Conservation (phyloP, 2,888 invertebrate genomes). For the Leptura quadrifasciata region DNA sequence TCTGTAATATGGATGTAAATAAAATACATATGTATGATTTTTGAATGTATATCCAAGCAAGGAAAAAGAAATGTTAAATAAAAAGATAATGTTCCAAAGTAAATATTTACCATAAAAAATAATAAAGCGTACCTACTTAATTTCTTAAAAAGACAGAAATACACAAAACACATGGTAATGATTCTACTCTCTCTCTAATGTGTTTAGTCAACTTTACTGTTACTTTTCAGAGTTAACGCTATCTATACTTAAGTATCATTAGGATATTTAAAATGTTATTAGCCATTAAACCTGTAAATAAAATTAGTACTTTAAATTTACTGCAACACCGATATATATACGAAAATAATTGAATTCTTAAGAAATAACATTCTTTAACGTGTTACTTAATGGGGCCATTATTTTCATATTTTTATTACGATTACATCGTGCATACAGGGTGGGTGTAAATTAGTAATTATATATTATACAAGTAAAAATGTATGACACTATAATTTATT, state of each 20-base stretch:
- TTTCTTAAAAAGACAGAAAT: background rate
- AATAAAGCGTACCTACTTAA: too few relatives aligned
- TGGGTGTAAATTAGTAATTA: too few relatives aligned
- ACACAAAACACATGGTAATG: background rate
- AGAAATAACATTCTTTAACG: background rate
- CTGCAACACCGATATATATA: background rate
- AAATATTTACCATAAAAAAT: too few relatives aligned
- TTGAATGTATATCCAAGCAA: too few relatives aligned
- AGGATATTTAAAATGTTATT: conserved; percentile 3
- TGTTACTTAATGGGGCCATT: background rate
- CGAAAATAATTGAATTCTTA: background rate
- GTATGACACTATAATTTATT: too few relatives aligned
- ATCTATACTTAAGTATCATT: background rate
- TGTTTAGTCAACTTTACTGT: background rate
- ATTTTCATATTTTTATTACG: background rate
- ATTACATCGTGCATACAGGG: too few relatives aligned
- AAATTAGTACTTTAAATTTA: background rate
- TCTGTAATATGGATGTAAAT: too few relatives aligned
- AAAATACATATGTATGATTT: too few relatives aligned
- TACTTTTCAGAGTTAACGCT: background rate
- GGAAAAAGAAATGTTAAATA: too few relatives aligned
- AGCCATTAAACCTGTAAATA: conserved; percentile 7
- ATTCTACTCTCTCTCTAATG: background rate
- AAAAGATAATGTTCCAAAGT: too few relatives aligned
- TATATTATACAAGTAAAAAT: too few relatives aligned